phyloP scores from a whole-genome alignment of 2,888 invertebrate species.

The Scaptodrosophila latifasciaeformis region DNA sequence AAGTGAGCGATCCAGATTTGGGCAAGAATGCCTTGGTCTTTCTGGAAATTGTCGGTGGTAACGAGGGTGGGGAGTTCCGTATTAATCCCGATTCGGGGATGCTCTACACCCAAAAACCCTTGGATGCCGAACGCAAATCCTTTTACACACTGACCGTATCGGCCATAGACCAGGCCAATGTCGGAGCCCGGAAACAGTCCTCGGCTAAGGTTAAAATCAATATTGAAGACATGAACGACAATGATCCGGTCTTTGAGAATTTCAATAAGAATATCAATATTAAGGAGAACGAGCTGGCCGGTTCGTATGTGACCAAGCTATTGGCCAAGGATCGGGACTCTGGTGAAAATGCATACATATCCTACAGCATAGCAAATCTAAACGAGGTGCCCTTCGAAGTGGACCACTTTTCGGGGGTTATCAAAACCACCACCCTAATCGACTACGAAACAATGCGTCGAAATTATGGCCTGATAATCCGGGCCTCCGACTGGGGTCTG shows the following conservation, averaged over 20 bases:
- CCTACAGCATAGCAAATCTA: slow-evolving; percentile 93
- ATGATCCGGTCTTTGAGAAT: slow-evolving; percentile 90
- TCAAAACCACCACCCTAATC: slow-evolving; percentile 87
- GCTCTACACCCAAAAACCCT: slow-evolving; percentile 85
- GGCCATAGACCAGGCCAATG: slow-evolving; percentile 90
- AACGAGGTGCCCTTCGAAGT: slow-evolving; percentile 96
- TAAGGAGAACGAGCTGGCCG: slow-evolving; percentile 91
- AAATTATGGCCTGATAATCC: slow-evolving; percentile 85
- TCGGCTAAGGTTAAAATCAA: slow-evolving; percentile 93
- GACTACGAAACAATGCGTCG: slow-evolving; percentile 94
- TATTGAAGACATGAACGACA: slow-evolving; percentile 94
- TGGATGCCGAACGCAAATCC: slow-evolving; percentile 90
- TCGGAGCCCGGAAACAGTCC: slow-evolving; percentile 88
- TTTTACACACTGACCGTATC: slow-evolving; percentile 92
- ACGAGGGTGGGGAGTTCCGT: slow-evolving; percentile 90
- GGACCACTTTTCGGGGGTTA: slow-evolving; percentile 93
- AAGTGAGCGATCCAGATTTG: slow-evolving; percentile 89
- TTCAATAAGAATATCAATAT: slow-evolving; percentile 83
- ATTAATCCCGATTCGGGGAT: slow-evolving; percentile 93
- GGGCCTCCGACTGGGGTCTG: slow-evolving; percentile 95
- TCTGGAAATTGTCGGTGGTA: slow-evolving; percentile 93
- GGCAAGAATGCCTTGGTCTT: slow-evolving; percentile 89
- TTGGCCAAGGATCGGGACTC: slow-evolving; percentile 91
- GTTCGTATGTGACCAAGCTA: slow-evolving; percentile 88
- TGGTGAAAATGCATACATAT: slow-evolving; percentile 96